Evolutionary conservation across 2,797 vertebrate genomes (phyloP).

Genomic region (Melanotaenia boesemani): DNA sequence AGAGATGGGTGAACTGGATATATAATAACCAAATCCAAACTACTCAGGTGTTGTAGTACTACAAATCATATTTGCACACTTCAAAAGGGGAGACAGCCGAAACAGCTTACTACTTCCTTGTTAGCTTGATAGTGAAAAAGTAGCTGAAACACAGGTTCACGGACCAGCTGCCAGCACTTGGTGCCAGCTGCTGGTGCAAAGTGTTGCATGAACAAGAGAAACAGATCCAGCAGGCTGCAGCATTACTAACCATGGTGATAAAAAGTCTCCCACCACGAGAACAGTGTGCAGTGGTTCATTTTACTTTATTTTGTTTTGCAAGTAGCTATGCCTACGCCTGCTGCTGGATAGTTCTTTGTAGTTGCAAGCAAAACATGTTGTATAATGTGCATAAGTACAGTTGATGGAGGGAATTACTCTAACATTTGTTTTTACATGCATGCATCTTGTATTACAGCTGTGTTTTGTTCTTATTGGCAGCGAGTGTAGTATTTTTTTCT

Average conservation of each 20-base stretch:
- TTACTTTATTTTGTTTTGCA: constrained; percentile 20
- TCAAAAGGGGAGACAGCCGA: constrained; percentile 11
- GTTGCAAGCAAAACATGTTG: background rate
- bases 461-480: background rate
- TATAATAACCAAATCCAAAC: background rate
- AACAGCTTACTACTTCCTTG: constrained; percentile 38
- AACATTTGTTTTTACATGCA: background rate
- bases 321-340: background rate
- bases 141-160: constrained; percentile 41
- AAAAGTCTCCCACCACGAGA: constrained; percentile 41
- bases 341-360: background rate
- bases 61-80: background rate
- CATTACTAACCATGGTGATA: constrained; percentile 35
- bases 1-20: constrained; percentile 1
- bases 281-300: constrained; percentile 25
- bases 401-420: background rate
- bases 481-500: accelerated
- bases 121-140: constrained; percentile 50
- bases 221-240: constrained; percentile 34
- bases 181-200: constrained; percentile 53
- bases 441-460: background rate
- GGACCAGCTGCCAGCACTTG: constrained; percentile 38
- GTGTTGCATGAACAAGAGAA: constrained; percentile 53
- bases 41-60: background rate
- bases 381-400: background rate